Evolutionary conservation across 2,113 vertebrate genomes (phyloP), one percentile per base, ranked within the genome.

Genomic region (Hylia prasina): DNA sequence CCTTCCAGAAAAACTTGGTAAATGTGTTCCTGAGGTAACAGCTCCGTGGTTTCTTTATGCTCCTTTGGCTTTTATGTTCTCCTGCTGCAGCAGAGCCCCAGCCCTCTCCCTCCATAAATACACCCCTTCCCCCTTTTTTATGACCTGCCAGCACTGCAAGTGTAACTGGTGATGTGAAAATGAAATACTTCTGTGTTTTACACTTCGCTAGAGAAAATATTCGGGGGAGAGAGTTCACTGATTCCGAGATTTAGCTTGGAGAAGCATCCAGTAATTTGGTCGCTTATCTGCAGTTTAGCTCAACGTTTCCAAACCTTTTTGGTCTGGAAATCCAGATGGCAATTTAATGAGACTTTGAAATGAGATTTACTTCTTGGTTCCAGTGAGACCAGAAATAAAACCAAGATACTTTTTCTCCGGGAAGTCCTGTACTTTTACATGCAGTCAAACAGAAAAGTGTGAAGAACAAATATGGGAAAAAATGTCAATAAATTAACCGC

Each of bases 291-390:
- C 79, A 93, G 92, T 92, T 94, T 47, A 89, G 76, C 60, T 95
- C 63, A 51, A 92, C 13, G 8, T 75, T 95, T 90, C 79, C 92
- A 96, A 93, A 77, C 64, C 63, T 90, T 91, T 96, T 83, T 88
- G 85, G 93, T 95, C 88, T 96, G 92, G 85, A 92, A 92, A 94
- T 92, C 93, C 95, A 96, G 95, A 95, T 96, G 95, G 93, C 88
- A 95, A 92, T 86, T 93, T 97, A 97, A 96, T 95, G 94, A 93
- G 82, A 97, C 82, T 94, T 94, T 89, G 90, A 89, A 96, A 93
- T 82, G 88, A 90, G 76, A 77, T 93, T 95, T 94, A 68, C 82
- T 91, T 31, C 81, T 82, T 82, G 64, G 75, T 96, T 95, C 94
- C 86, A 73, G 66, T 50, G 61, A 94, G 75, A 82, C 50, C 78